These are phyloP conservation scores for Smittia aterrima DNA, from an alignment of 2,888 invertebrate genomes.

Conservation along the genomic window DNA sequence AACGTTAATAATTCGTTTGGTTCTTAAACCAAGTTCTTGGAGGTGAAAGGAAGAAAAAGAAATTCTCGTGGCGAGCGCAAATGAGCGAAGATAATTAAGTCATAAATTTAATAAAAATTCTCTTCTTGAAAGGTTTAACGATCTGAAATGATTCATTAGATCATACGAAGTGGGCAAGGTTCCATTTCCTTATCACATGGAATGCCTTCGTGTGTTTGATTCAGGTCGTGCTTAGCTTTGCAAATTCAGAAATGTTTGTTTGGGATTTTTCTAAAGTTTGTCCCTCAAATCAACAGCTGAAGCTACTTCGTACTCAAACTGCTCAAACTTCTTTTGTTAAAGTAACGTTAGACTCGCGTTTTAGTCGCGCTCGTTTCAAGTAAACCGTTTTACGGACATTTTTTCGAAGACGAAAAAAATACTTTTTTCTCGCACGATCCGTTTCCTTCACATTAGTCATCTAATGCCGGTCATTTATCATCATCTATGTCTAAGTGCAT, in stretches of 20 bases:
- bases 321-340: not conserved
- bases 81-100: conserved; percentile 6
- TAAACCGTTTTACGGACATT: not conserved
- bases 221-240: conserved; percentile 5
- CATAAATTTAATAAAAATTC: not conserved
- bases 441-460: conserved; percentile 12
- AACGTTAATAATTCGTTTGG: not conserved
- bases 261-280: not conserved
- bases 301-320: no score
- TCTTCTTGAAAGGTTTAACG: not conserved
- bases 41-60: conserved; percentile 1
- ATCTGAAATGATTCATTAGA: no score
- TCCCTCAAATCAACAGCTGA: no score
- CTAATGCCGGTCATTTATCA: conserved; percentile 4
- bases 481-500: conserved; percentile 18
- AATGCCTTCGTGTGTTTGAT: not conserved
- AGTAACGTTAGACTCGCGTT: not conserved
- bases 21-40: no score
- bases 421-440: not conserved
- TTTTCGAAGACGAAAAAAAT: not conserved
- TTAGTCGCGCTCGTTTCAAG: not conserved
- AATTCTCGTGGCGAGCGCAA: conserved; percentile 6
- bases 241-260: not conserved
- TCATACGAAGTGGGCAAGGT: not conserved
- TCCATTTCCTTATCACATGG: not conserved